Conservation (phyloP, 1,140 invertebrate genomes). For the Listronotus oregonensis region DNA sequence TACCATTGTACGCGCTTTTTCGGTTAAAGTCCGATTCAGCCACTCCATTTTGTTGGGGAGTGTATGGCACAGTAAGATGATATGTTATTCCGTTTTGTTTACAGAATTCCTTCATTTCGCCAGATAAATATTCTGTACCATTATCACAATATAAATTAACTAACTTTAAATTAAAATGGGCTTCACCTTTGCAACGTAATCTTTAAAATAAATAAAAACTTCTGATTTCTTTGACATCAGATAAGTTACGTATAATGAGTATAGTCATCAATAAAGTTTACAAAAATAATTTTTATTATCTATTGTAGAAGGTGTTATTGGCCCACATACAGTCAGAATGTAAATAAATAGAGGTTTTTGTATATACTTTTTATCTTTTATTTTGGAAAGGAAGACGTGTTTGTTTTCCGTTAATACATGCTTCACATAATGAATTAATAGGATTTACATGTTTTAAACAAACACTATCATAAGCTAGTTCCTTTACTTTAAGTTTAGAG, state of each 20-base stretch:
- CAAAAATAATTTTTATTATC: slow-evolving; percentile 54
- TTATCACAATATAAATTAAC: slow-evolving; percentile 17
- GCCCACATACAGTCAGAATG: no score
- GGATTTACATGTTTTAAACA: no score
- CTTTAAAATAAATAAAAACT: slow-evolving; percentile 52
- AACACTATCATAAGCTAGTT: no score
- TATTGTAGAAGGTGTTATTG: no score
- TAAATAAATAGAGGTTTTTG: no score
- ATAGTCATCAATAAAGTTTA: slow-evolving; percentile 50
- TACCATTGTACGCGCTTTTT: slow-evolving; percentile 56
- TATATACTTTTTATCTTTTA: no score
- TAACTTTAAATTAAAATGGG: slow-evolving; percentile 10
- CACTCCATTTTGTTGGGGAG: slow-evolving; percentile 60
- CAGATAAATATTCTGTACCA: slow-evolving; percentile 53
- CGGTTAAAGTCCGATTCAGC: slow-evolving; percentile 56
- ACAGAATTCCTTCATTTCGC: slow-evolving; percentile 55
- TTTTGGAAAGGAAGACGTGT: no score
- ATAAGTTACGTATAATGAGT: slow-evolving; percentile 52
- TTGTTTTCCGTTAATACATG: no score
- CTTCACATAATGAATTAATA: no score
- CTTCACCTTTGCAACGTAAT: slow-evolving; percentile 22
- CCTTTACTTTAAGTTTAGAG: no score
- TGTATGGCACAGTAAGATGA: slow-evolving; percentile 57
- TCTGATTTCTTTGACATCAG: slow-evolving; percentile 52
- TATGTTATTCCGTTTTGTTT: slow-evolving; percentile 56